Evolutionary conservation across 2,888 invertebrate species (phyloP).

Genomic region (Andrena praecox): DNA sequence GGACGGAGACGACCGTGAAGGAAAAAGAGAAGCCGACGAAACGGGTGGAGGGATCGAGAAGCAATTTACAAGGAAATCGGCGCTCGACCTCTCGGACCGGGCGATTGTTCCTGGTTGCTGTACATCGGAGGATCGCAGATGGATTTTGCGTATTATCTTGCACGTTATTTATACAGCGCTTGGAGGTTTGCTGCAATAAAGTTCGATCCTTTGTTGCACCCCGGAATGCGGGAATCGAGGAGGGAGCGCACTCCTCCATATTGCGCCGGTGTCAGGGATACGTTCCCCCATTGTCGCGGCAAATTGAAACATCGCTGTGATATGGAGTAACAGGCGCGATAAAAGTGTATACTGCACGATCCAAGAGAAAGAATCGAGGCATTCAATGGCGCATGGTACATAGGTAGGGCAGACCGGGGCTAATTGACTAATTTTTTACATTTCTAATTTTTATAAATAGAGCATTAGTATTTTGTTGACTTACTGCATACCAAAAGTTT

Average conservation of each 20-base stretch:
- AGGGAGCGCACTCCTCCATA: background rate
- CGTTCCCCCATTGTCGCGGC: background rate
- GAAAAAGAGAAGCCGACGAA: conserved; percentile 36
- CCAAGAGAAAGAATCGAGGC: conserved; percentile 13
- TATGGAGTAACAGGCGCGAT: no score
- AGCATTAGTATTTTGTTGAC: no score
- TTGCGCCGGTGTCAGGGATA: background rate
- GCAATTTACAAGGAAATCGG: conserved; percentile 79
- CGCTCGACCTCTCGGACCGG: conserved; percentile 54
- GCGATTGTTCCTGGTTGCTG: conserved; percentile 66
- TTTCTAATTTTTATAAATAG: no score
- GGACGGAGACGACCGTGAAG: conserved; percentile 22
- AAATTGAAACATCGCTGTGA: background rate
- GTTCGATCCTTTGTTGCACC: background rate
- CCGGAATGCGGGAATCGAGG: conserved; percentile 1
- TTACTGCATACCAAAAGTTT: no score
- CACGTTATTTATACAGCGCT: conserved; percentile 47
- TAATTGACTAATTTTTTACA: no score
- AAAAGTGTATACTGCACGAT: no score
- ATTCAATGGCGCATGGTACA: conserved; percentile 47
- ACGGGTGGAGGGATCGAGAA: conserved; percentile 60
- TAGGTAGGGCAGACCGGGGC: no score
- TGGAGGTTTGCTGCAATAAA: background rate
- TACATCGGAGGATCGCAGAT: conserved; percentile 60
- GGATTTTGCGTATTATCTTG: conserved; percentile 65